Base-by-base conservation (phyloP, 1,140 invertebrate species). In the Batillaria attramentaria region DNA sequence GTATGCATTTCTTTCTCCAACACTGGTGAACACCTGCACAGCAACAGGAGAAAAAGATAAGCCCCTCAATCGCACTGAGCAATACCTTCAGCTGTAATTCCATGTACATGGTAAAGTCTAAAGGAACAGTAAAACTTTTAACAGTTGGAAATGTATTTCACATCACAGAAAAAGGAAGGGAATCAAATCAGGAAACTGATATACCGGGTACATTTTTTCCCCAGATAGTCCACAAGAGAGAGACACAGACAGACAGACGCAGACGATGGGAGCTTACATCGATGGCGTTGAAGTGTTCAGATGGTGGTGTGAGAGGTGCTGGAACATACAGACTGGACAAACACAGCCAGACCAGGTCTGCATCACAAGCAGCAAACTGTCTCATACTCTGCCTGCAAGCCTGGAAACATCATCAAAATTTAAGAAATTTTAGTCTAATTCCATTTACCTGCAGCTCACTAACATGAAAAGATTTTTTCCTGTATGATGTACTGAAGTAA, bases 341-440 rank as follows among this genome's bases (percentile, higher is more conserved):
- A 57, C 65, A 74, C 13, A 87, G 65, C 86, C 86, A 87, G 35
- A 87, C 75, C 54, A 78, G 46, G 68, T 87, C 86, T 35, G 79
- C 66, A 41, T 83, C 82, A 24, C 86, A 66, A 18, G 46, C 2
- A 41, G 76, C 74, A 54, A 87, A 50, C 43, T 72, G 33, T 65
- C 72, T 82, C 76, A 84, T 84, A 16, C 81, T 77, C 39, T 81
- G 79, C 33, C 77, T 57, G 50, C 83, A 78, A 33, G 79, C 77
- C 86, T 87, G 79, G 43, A 41, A 20, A 70, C 18, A n/a, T n/a
- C 8, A 70, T 10, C 18, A n/a, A 70, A 70, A 3, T 41, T n/a
- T 28, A 70, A 39, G 8, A n/a, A 41, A 2, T 54, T 20, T 54
- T 54, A 54, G 37, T n/a, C 31, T 18, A 70, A 18, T 6, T 24